Percentiles rank a stretch among this genome's conserved stretches.
These are phyloP conservation scores for Myotis myotis DNA, from an alignment of 2,797 vertebrate genomes.

Conservation along the genomic window DNA sequence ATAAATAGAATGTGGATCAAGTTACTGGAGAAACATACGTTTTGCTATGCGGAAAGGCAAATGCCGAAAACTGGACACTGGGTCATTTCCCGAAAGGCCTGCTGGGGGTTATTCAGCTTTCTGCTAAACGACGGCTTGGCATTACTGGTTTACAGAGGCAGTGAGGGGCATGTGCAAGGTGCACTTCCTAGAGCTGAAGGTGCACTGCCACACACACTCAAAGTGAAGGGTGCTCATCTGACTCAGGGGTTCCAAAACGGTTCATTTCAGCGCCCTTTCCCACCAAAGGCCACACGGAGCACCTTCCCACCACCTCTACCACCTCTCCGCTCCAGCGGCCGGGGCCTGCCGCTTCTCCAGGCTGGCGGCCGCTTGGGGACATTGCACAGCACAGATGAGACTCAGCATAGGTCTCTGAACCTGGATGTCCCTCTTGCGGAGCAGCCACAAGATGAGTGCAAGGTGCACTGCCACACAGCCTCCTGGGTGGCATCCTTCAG, in stretches of 20 bases:
- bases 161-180: neutral
- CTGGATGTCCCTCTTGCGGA: neutral
- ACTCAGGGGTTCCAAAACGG: neutral
- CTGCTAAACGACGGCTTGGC: neutral
- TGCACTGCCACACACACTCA: too few relatives aligned
- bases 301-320: accelerated
- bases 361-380: neutral
- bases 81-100: neutral
- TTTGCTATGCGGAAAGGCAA: neutral
- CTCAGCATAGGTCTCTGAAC: neutral
- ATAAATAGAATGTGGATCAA: neutral
- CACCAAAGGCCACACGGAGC: neutral
- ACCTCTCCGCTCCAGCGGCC: neutral
- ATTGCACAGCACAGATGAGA: neutral
- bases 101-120: neutral
- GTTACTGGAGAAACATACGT: neutral
- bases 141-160: neutral
- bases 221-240: neutral
- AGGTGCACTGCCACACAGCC: too few relatives aligned
- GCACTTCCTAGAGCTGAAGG: neutral
- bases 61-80: neutral
- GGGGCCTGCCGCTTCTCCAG: neutral
- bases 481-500: neutral
- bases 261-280: neutral
- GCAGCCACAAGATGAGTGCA: neutral